These are phyloP conservation scores for Kryptopterus vitreolus DNA, from an alignment of 2,797 vertebrate species.

Conservation along the genomic window DNA sequence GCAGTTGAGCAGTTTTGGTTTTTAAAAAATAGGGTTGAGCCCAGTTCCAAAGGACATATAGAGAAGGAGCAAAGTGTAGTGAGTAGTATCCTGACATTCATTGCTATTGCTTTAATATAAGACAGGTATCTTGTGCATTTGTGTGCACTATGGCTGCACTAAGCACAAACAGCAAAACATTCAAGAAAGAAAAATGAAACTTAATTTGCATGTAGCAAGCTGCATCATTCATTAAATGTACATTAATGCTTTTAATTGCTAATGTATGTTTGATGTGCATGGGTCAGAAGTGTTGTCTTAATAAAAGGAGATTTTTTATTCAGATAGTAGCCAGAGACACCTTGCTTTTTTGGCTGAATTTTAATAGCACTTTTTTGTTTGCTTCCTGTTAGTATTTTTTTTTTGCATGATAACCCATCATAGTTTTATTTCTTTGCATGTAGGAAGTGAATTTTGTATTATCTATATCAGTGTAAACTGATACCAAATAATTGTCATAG, in stretches of 20 bases:
- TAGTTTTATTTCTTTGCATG: not conserved
- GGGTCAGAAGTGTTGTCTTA: constrained; percentile 2
- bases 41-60: not conserved
- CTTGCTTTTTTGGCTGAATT: not conserved
- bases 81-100: not conserved
- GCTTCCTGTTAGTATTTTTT: not conserved
- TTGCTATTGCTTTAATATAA: not conserved
- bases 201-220: constrained; percentile 38
- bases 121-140: not conserved
- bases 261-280: constrained; percentile 16
- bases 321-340: not conserved
- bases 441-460: not conserved
- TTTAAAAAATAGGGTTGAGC: not conserved
- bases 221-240: constrained; percentile 57
- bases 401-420: not conserved
- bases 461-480: not conserved
- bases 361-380: not conserved
- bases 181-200: constrained; percentile 16
- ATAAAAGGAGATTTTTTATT: not conserved
- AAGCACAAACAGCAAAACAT: constrained; percentile 12
- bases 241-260: constrained; percentile 28
- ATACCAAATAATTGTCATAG: not conserved
- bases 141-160: constrained; percentile 12
- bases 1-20: too few species aligned
- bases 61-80: not conserved